phyloP scores from a whole-genome alignment of 2,888 invertebrate genomes.

The Melinopterus prodromus region DNA sequence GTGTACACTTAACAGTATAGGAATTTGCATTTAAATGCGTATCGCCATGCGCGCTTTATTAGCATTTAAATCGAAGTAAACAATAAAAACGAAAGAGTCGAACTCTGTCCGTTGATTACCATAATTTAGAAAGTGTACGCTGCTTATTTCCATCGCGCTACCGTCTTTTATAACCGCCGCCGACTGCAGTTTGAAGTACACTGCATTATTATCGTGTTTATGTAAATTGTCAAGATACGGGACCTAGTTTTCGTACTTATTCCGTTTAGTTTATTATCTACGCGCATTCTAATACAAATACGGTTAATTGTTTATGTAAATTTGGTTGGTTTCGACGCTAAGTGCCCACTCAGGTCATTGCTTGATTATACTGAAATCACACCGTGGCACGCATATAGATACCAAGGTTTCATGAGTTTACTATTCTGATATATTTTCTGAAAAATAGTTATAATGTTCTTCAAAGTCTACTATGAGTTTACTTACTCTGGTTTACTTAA shows the following conservation, averaged over 20 bases:
- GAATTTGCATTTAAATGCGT: neutral
- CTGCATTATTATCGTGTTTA: constrained; percentile 20
- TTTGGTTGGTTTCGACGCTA: neutral
- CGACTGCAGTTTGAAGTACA: neutral
- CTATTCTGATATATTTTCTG: neutral
- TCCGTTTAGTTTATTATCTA: neutral
- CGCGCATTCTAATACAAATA: neutral
- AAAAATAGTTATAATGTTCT: no score
- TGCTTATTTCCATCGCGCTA: constrained; percentile 17
- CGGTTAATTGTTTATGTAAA: neutral
- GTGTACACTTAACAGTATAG: neutral
- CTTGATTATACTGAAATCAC: neutral
- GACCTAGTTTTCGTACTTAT: neutral
- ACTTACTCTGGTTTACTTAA: no score
- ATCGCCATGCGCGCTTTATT: constrained; percentile 16
- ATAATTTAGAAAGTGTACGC: constrained; percentile 24
- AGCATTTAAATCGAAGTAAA: constrained; percentile 24
- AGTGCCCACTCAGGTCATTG: neutral
- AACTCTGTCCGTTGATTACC: constrained; percentile 19
- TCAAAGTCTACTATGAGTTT: no score
- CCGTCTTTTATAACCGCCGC: constrained; percentile 5
- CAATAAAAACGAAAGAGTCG: constrained; percentile 25
- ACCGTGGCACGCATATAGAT: neutral
- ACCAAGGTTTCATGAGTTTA: neutral
- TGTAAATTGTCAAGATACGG: constrained; percentile 17